These are phyloP conservation scores for Natrix natrix DNA, from an alignment of 2,797 vertebrate species.

Conservation along the genomic window DNA sequence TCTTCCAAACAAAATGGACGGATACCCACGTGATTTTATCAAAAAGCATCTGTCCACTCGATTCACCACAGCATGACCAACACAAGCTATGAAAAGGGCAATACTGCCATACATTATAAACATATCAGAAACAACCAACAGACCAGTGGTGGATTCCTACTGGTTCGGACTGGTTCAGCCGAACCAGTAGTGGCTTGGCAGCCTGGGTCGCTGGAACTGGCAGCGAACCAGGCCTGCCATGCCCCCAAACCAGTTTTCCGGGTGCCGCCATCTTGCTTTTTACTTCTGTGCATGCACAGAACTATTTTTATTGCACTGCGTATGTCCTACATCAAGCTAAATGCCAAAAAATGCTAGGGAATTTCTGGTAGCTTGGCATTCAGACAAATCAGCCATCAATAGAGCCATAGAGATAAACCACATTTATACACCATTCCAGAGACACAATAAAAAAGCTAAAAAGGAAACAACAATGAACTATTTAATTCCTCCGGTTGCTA, in stretches of 20 bases:
- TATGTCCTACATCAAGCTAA: neutral
- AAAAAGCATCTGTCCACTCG: neutral
- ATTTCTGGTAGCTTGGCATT: neutral
- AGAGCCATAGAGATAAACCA: neutral
- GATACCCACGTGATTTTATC: neutral
- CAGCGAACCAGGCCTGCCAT: too few relatives aligned
- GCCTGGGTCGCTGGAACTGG: too few relatives aligned
- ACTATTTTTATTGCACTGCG: too few relatives aligned
- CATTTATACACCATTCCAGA: neutral
- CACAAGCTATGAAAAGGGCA: neutral
- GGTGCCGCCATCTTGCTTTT: too few relatives aligned
- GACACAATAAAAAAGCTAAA: neutral
- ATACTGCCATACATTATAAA: neutral
- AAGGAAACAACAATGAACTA: neutral
- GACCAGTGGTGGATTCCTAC: neutral
- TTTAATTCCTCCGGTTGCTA: neutral
- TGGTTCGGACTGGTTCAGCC: too few relatives aligned
- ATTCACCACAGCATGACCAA: neutral
- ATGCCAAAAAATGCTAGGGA: neutral
- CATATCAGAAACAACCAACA: neutral
- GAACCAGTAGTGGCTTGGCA: too few relatives aligned
- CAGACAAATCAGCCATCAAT: neutral
- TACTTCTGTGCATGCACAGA: too few relatives aligned
- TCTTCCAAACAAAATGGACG: neutral
- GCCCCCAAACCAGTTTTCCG: too few relatives aligned